These are phyloP conservation scores for Nasonia giraulti DNA, from an alignment of 1,140 invertebrate species.

Conservation along the genomic window DNA sequence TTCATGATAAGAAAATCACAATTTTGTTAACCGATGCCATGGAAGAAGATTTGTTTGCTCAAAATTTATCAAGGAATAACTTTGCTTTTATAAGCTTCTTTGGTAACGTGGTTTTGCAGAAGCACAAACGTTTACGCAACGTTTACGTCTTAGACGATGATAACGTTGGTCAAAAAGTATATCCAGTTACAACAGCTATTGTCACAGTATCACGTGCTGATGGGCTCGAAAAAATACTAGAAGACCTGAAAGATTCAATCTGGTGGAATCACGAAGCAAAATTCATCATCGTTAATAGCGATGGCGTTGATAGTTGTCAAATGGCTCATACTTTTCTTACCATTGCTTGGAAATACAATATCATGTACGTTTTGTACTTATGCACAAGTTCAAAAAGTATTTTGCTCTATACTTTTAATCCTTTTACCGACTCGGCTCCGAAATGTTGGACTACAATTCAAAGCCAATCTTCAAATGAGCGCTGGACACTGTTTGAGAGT, in stretches of 20 bases:
- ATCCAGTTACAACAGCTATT: background rate
- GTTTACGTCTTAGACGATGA: too few relatives aligned
- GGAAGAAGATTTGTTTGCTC: background rate
- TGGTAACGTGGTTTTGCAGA: background rate
- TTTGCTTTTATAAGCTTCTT: background rate
- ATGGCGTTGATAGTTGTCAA: background rate
- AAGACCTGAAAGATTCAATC: background rate
- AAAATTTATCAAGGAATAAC: background rate
- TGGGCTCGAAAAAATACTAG: background rate
- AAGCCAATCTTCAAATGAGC: background rate
- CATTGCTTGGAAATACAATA: background rate
- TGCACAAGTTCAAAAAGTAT: background rate
- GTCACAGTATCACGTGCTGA: background rate
- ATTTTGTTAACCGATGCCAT: background rate
- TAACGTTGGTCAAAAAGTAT: too few relatives aligned
- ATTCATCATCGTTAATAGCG: background rate
- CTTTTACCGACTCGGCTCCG: background rate
- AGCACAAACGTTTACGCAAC: too few relatives aligned
- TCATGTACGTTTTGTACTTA: background rate
- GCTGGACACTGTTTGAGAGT: background rate
- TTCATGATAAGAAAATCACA: background rate
- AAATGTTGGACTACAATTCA: background rate
- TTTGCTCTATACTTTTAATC: background rate
- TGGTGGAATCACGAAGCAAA: slow-evolving; percentile 5
- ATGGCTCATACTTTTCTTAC: background rate